Evolutionary conservation across 2,888 invertebrate species (phyloP).

Genomic region (Cerceris rybyensis): DNA sequence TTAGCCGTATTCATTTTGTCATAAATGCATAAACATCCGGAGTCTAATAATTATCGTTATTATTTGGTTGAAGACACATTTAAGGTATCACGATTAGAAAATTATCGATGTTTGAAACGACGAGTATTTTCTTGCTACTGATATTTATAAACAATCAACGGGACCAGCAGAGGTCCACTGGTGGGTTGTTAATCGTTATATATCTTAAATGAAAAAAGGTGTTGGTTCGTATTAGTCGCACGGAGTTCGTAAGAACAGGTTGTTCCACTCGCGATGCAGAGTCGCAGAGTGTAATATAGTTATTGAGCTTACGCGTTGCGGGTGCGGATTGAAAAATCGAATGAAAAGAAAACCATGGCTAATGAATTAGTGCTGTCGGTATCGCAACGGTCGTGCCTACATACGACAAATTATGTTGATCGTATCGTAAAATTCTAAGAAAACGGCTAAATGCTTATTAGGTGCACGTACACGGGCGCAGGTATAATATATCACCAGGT

Average conservation of each 20-base stretch:
- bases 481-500: conserved; percentile 46
- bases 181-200: conserved; percentile 31
- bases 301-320: conserved; percentile 42
- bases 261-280: conserved; percentile 40
- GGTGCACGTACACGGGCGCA: conserved; percentile 32
- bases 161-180: background rate
- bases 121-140: background rate
- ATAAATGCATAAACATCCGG: too few species aligned
- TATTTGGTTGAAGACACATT: too few species aligned
- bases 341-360: conserved; percentile 46
- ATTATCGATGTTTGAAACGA: background rate
- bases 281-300: conserved; percentile 44
- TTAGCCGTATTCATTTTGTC: too few species aligned
- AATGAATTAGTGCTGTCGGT: conserved; percentile 57
- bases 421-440: conserved; percentile 58
- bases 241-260: conserved; percentile 39
- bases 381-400: conserved; percentile 45
- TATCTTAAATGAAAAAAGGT: background rate
- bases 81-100: too few species aligned
- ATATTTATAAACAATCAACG: background rate
- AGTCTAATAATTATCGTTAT: too few species aligned
- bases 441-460: conserved; percentile 57
- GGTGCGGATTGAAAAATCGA: conserved; percentile 36
- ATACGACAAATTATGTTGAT: conserved; percentile 58
- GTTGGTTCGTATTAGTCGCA: conserved; percentile 3